Conservation (phyloP, 2,113 vertebrate genomes). For the Puntigrus tetrazona region DNA sequence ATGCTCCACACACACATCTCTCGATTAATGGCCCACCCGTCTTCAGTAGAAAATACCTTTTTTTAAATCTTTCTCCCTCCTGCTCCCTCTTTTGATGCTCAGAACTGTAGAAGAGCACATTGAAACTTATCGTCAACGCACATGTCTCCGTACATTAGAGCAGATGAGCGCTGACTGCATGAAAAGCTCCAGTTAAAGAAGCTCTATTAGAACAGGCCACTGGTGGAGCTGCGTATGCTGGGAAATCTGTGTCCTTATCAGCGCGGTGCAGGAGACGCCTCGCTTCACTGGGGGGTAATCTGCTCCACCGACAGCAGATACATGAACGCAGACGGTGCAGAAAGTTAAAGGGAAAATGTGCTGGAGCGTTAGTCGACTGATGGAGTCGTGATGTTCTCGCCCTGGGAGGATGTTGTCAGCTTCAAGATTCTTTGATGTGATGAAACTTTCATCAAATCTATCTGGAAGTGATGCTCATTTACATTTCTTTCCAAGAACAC, state of each 20-base stretch:
- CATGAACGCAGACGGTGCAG: slow-evolving; percentile 54
- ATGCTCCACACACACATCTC: neutral
- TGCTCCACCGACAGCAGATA: slow-evolving; percentile 54
- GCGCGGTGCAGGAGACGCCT: slow-evolving; percentile 69
- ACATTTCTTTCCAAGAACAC: neutral
- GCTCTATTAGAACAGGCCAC: slow-evolving; percentile 29
- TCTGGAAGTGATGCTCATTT: slow-evolving; percentile 35
- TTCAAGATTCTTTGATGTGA: slow-evolving; percentile 30
- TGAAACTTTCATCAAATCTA: slow-evolving; percentile 9
- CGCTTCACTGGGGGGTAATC: slow-evolving; percentile 69
- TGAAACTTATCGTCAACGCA: slow-evolving; percentile 36
- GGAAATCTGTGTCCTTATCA: slow-evolving; percentile 71
- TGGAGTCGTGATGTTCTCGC: slow-evolving; percentile 25
- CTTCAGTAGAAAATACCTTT: slow-evolving; percentile 17
- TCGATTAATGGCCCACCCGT: neutral
- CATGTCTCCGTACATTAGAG: slow-evolving; percentile 26
- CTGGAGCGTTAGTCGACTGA: slow-evolving; percentile 57
- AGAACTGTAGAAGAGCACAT: neutral
- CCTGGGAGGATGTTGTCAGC: slow-evolving; percentile 7
- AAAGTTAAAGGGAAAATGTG: slow-evolving; percentile 65
- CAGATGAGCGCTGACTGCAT: slow-evolving; percentile 25
- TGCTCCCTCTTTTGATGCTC: neutral
- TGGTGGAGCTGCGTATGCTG: slow-evolving; percentile 18
- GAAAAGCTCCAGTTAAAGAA: slow-evolving; percentile 29
- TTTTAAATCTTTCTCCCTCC: neutral